Percentiles rank a stretch among this genome's conserved stretches.
Evolutionary conservation across 2,797 vertebrate genomes (phyloP).

Genomic region (Vireo griseus): DNA sequence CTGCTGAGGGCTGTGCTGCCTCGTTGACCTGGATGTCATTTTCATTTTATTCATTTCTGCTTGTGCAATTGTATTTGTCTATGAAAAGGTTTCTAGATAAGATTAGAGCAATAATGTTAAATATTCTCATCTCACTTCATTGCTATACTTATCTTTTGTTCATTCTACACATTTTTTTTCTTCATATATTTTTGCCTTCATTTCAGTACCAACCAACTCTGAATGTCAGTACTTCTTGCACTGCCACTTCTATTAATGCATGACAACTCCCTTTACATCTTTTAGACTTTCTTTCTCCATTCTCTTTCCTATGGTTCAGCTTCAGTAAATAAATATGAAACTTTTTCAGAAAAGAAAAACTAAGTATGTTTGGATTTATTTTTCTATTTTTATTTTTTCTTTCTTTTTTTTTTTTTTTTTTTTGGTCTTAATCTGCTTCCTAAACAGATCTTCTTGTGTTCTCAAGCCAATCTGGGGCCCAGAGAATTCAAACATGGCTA

Average conservation of each 20-base stretch:
- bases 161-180: neutral
- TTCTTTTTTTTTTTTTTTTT: neutral
- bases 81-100: neutral
- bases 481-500: neutral
- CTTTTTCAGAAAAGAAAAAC: neutral
- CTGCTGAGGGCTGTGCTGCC: neutral
- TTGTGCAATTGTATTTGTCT: slow-evolving; percentile 17
- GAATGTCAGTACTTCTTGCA: neutral
- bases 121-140: neutral
- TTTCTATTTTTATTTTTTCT: neutral
- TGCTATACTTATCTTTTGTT: neutral
- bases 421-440: neutral
- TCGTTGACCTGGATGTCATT: neutral
- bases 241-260: neutral
- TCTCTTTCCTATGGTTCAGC: neutral
- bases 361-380: neutral
- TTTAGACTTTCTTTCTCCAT: neutral
- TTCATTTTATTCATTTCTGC: neutral
- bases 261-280: neutral
- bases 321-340: neutral
- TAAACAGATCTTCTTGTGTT: neutral
- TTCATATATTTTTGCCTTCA: neutral
- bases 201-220: neutral
- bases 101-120: neutral
- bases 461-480: neutral